Evolutionary conservation across 2,797 vertebrate species (phyloP).

Genomic region (Coregonus ussuriensis): DNA sequence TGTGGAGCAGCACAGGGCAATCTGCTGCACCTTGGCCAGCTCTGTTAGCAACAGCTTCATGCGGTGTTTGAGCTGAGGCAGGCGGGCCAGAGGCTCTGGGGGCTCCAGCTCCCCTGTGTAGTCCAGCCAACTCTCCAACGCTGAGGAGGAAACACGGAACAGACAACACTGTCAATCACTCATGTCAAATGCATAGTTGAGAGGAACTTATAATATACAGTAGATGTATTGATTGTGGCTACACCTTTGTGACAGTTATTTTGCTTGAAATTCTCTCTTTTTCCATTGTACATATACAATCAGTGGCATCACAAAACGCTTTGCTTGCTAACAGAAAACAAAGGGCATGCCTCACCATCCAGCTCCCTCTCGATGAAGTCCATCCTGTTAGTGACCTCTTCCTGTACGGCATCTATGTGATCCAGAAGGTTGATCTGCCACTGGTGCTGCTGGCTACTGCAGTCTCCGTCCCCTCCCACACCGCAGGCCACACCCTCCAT

Average conservation of each 20-base stretch:
- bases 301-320: not conserved
- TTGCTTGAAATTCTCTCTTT: too few species aligned
- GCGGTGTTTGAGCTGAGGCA: conserved; percentile 92
- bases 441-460: conserved; percentile 77
- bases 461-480: conserved; percentile 39
- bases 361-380: conserved; percentile 96
- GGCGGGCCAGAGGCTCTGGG: conserved; percentile 88
- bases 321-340: not conserved
- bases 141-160: conserved; percentile 60
- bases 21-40: conserved; percentile 92
- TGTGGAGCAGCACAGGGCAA: conserved; percentile 87
- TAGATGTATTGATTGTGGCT: too few species aligned
- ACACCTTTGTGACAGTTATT: too few species aligned
- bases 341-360: conserved; percentile 78
- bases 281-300: too few species aligned
- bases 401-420: conserved; percentile 91
- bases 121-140: conserved; percentile 96
- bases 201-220: too few species aligned
- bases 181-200: not conserved
- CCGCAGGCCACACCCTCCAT: conserved; percentile 35
- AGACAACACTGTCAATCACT: not conserved
- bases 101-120: conserved; percentile 95
- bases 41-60: conserved; percentile 91
- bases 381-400: conserved; percentile 93
- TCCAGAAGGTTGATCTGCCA: conserved; percentile 93